These are phyloP conservation scores for Xenops minutus DNA, from an alignment of 2,797 vertebrate species.

Conservation along the genomic window DNA sequence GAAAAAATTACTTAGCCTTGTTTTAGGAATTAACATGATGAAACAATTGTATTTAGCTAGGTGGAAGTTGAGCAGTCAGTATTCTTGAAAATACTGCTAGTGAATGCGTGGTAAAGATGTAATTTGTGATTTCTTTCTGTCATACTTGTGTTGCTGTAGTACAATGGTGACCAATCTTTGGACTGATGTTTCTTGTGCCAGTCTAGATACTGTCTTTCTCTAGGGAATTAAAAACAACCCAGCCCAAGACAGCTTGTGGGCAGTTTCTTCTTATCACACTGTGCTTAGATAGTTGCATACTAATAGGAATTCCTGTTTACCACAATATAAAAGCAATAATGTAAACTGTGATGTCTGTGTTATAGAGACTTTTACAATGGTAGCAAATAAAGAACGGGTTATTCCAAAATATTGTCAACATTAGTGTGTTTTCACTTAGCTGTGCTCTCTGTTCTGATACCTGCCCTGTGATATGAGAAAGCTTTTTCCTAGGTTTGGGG, in stretches of 20 bases:
- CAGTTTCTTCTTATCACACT: constrained; percentile 39
- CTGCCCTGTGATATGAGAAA: rapidly evolving
- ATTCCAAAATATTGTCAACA: not conserved
- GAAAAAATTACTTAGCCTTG: not conserved
- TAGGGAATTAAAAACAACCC: not conserved
- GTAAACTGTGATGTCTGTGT: constrained; percentile 61
- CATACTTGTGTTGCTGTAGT: constrained; percentile 8
- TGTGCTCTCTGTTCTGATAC: not conserved
- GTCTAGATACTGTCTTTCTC: not conserved
- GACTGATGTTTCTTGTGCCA: not conserved
- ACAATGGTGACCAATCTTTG: not conserved
- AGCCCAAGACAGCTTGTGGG: not conserved
- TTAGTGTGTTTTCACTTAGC: not conserved
- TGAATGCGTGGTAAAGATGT: not conserved
- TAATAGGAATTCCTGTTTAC: not conserved
- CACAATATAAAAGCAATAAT: constrained; percentile 65
- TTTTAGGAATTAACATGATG: not conserved
- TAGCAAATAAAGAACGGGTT: constrained; percentile 70
- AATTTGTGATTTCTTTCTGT: not conserved
- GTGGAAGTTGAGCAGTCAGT: not conserved
- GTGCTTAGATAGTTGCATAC: constrained; percentile 25
- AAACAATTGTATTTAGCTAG: not conserved
- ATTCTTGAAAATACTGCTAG: not conserved
- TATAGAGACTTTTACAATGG: constrained; percentile 49
- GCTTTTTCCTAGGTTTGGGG: not conserved